Base-by-base conservation (phyloP, 2,113 vertebrate species). In the Phylloscopus whistleri region DNA sequence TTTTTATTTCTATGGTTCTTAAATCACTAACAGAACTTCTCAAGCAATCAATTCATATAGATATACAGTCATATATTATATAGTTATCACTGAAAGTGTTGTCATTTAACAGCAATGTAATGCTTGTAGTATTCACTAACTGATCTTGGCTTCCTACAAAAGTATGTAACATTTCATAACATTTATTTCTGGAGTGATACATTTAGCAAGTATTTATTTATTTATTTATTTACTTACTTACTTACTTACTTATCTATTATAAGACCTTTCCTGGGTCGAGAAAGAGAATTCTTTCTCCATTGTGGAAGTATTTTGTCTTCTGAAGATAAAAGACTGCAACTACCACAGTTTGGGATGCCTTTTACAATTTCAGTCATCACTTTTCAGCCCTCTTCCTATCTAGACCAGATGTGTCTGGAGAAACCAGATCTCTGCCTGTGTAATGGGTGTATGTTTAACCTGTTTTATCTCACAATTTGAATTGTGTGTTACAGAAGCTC, bases 221-320 rank as follows among this genome's bases (percentile, higher is more conserved):
- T 8, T 21, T 22, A 1, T 12, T 33, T 27, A 19, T 10, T 28
- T 35, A 1, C 10, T 35, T 7, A 19, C 10, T 28, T 35, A 1
- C 10, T 35, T 7, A 16, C 3, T 31, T 24, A 1, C 11, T 22
- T 14, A 2, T 17, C 39, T n/a, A 16, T 51, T 60, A 3, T 26
- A 53, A 87, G 48, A 52, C 13, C 2, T 49, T 48, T 56, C 19
- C 24, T 41, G 13, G 16, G 4, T 46, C 1, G 0, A 66, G 14
- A 69, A 84, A 31, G 15, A 80, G 2, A 22, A 5, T 56, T 24
- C 5, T 49, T 82, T 49, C 21, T 23, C 48, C 20, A 22, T 3
- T 46, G 16, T 30, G 12, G 19, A 85, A 62, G 11, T 41, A 20
- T 35, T 52, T 48, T 81, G 16, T 33, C 31, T 60, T 67, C 28